Base-by-base conservation (phyloP, 2,113 vertebrate genomes). In the Tiliqua scincoides region DNA sequence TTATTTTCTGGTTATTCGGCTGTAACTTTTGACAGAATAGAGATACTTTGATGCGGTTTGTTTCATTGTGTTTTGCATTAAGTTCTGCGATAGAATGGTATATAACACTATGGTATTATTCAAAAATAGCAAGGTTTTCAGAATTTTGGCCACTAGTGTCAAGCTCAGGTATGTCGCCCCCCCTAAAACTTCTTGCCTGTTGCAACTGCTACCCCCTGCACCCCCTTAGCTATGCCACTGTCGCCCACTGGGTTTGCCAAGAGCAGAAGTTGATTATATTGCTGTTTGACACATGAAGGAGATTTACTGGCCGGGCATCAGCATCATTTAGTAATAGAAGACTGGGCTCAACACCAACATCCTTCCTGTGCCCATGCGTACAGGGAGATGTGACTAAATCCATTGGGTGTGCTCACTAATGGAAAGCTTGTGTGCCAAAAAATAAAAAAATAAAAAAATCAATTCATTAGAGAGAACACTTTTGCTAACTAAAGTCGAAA, bases 401-500 rank as follows among this genome's bases (percentile, higher is more conserved):
- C 82, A 25, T 61, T 3, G 82, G 23, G 72, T 70, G 35, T 18
- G 68, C 3, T 25, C 1, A 59, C 82, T 83, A 78, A 30, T 21
- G 18, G 68, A 52, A 70, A 23, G 35, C 1, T 0, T 63, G 48
- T 2, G 30, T 79, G 52, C 76, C 40, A 59, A 54, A 89, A 59
- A 35, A 27, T 35, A 59, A 54, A 89, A 59, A 35, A 27, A 43
- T 27, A 15, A 2, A 63, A 6, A 40, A 30, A 27, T 1, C 75
- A 77, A 32, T 77, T 77, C 75, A 67, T 67, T 67, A 81, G 15
- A 9, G 30, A 81, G 40, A 52, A 18, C 18, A 21, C 15, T 43
- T 80, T 80, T 80, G 78, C 78, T 43, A 80, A 52, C 65, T 32
- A 23, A 82, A 54, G 32, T 37, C 11, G n/a, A 57, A 82, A 82